Evolutionary conservation across 92 coral and sea anemone species (phyloP).

Genomic region (Porites rus): DNA sequence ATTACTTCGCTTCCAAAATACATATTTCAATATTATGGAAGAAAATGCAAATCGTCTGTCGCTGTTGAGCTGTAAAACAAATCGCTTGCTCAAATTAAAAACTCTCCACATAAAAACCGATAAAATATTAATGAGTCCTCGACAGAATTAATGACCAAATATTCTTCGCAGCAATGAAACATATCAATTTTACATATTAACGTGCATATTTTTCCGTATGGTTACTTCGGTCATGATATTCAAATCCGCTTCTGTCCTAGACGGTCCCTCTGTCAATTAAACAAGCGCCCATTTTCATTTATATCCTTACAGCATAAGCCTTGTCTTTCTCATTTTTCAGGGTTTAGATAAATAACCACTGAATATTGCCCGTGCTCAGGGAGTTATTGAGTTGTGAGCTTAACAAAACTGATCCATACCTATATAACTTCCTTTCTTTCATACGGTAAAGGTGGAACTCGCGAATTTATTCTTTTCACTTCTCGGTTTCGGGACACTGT

Average conservation of each 20-base stretch:
- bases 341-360: too few relatives aligned
- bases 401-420: background rate
- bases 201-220: background rate
- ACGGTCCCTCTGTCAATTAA: too few relatives aligned
- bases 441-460: background rate
- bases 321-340: too few relatives aligned
- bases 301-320: too few relatives aligned
- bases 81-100: slow-evolving; percentile 6
- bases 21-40: background rate
- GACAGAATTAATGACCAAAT: background rate
- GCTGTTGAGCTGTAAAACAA: background rate
- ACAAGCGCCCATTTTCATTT: too few relatives aligned
- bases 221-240: background rate
- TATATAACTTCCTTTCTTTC: too few relatives aligned
- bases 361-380: too few relatives aligned
- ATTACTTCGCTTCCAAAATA: slow-evolving; percentile 10
- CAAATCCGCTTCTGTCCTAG: background rate
- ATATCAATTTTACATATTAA: too few relatives aligned
- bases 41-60: background rate
- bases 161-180: background rate
- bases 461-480: background rate
- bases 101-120: background rate
- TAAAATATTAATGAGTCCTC: background rate
- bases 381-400: background rate
- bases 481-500: background rate